These are phyloP conservation scores for Agelas oroides DNA, from an alignment of 37 sponge, comb jelly and placozoan genomes.

Conservation along the genomic window DNA sequence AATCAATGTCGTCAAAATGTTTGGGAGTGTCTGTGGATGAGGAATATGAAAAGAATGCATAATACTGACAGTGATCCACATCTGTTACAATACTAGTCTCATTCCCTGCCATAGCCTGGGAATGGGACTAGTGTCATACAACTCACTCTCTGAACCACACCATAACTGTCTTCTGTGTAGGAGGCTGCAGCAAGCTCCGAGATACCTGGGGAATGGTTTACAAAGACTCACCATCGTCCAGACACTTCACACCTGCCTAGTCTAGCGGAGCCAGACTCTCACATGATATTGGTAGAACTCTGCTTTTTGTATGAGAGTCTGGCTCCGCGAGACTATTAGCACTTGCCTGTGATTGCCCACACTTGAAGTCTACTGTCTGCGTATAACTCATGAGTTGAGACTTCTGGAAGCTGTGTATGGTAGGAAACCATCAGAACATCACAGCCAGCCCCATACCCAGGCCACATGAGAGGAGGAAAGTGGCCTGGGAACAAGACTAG, in stretches of 20 bases:
- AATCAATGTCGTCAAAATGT: not conserved
- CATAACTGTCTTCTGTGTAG: slow-evolving; percentile 70
- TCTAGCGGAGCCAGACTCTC: too few species aligned
- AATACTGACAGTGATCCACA: not conserved
- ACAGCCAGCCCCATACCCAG: too few species aligned
- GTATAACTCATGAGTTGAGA: slow-evolving; percentile 25
- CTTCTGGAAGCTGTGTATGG: slow-evolving; percentile 58
- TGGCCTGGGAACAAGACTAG: too few species aligned
- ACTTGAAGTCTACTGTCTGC: slow-evolving; percentile 48
- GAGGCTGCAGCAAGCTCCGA: slow-evolving; percentile 66
- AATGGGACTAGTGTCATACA: not conserved
- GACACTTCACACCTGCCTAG: too few species aligned
- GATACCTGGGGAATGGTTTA: slow-evolving; percentile 19
- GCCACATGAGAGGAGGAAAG: too few species aligned
- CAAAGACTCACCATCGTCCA: too few species aligned
- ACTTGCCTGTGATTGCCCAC: slow-evolving; percentile 67
- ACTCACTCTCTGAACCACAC: slow-evolving; percentile 82
- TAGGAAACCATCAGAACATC: too few species aligned
- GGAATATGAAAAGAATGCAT: not conserved
- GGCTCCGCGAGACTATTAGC: too few species aligned
- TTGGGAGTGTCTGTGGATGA: not conserved
- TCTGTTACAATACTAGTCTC: not conserved
- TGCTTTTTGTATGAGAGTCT: too few species aligned
- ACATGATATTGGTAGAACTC: too few species aligned
- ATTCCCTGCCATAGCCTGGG: not conserved